These are phyloP conservation scores for Ptycholaimellus sp. DNA, from an alignment of 2,888 invertebrate species.

Conservation along the genomic window DNA sequence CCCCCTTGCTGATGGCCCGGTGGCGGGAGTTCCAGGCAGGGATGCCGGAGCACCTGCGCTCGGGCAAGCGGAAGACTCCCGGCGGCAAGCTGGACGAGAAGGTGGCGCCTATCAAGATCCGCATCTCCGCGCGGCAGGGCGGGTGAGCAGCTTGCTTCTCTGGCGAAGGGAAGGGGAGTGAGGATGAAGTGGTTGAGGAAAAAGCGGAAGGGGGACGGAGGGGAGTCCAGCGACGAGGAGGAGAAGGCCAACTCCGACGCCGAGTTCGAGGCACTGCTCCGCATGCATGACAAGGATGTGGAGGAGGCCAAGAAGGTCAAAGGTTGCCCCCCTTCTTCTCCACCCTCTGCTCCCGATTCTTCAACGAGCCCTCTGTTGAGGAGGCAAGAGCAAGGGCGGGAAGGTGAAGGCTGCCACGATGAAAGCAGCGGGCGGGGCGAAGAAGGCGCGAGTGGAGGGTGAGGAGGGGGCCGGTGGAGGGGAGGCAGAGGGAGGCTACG, in stretches of 20 bases:
- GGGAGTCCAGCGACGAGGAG: conserved; percentile 32
- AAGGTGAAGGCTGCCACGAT: no score
- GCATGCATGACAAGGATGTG: conserved; percentile 30
- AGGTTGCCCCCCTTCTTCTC: no score
- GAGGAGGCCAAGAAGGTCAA: conserved; percentile 16
- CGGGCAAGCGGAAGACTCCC: conserved; percentile 10
- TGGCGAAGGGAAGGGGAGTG: neutral
- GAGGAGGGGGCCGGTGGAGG: no score
- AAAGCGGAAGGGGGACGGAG: conserved; percentile 3
- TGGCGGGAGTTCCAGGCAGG: conserved; percentile 72
- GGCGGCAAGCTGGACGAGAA: no score
- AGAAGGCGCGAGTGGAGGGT: no score
- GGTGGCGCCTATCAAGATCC: conserved; percentile 20
- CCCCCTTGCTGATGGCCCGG: conserved; percentile 87
- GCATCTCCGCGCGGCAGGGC: conserved; percentile 14
- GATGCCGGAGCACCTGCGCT: conserved; percentile 26
- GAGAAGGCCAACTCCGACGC: conserved; percentile 63
- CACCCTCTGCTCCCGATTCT: no score
- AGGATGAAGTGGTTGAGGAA: conserved; percentile 1
- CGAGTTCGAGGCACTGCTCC: conserved; percentile 85
- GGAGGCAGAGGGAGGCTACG: conserved; percentile 7
- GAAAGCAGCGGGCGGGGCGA: neutral
- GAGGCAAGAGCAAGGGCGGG: no score
- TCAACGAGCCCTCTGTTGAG: no score
- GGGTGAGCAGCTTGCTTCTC: neutral